A percentile compares a stretch with the other conserved stretches of the same genome.
phyloP scores from a whole-genome alignment of 2,113 vertebrate species.

The Himantopus leucocephalus region DNA sequence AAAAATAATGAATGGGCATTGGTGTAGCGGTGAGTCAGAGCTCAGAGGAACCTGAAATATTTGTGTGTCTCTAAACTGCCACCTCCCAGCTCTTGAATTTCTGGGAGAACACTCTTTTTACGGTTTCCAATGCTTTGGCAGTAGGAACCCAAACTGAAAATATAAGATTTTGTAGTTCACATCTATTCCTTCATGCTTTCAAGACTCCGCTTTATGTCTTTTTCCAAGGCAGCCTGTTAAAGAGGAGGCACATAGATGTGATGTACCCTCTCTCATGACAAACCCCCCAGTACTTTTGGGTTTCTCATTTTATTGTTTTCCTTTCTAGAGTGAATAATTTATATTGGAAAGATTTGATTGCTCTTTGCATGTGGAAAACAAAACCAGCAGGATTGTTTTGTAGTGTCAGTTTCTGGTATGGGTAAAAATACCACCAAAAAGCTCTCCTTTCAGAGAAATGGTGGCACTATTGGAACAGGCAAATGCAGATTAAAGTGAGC shows the following conservation, averaged over 20 bases:
- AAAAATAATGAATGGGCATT: conserved; percentile 63
- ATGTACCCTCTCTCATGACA: background rate
- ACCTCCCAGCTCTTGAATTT: background rate
- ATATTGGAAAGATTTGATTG: background rate
- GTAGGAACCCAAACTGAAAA: background rate
- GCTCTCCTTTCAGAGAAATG: background rate
- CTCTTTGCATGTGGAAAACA: background rate
- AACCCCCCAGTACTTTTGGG: background rate
- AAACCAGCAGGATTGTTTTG: background rate
- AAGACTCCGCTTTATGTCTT: background rate
- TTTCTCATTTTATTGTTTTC: background rate
- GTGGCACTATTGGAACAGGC: background rate
- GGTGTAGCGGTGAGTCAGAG: conserved; percentile 2
- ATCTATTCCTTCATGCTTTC: background rate
- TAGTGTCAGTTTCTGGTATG: background rate
- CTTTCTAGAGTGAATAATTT: background rate
- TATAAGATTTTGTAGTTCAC: background rate
- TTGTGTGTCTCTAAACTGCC: background rate
- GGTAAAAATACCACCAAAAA: background rate
- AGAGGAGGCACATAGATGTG: background rate
- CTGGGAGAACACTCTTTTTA: background rate
- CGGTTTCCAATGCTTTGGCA: background rate
- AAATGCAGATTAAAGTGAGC: background rate
- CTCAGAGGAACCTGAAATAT: background rate
- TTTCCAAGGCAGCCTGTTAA: background rate